Base-by-base conservation (phyloP, 2,888 invertebrate species). In the Hypsopygia costalis region DNA sequence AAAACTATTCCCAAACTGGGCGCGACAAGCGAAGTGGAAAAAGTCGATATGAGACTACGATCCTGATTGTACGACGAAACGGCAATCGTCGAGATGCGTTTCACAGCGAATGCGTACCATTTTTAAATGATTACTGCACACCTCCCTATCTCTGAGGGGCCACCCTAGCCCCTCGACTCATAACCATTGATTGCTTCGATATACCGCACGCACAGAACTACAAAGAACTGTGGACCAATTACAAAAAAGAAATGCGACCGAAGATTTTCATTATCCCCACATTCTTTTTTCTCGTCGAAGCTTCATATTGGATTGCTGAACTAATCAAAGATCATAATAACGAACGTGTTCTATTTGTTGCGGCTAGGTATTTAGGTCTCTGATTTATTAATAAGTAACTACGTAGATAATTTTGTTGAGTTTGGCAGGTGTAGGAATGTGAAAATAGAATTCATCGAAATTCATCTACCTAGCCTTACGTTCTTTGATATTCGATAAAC, bases 11-110 rank as follows among this genome's bases (percentile, higher is more conserved):
- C 77, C 78, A 69, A 81, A 83, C 76, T 66, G 71, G 61, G 63
- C 57, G 78, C 71, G 79, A 74, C 74, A 80, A 85, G 77, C 81
- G 82, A 82, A 79, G 82, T 72, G 83, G 83, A 87, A 86, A 86
- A 83, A 83, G 81, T 81, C 85, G 78, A 85, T 86, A 86, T 79
- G 76, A 69, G 72, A 62, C 68, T 57, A 63, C 72, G 64, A 80
- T 78, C 41, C 77, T 77, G 81, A 81, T 85, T 80, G 81, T 79
- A 69, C 66, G 65, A 70, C 73, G 77, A 78, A 80, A 83, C 80
- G 77, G 81, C 80, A 75, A 82, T 81, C 76, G 73, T 58, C 57
- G 74, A 80, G 76, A 81, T 75, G 79, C 75, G 76, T 82, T 81
- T 79, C 77, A 73, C 78, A 75, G 60, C 69, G 77, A 70, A 69